phyloP scores from a whole-genome alignment of 1,140 invertebrate species.

The Brachystomella parvula region DNA sequence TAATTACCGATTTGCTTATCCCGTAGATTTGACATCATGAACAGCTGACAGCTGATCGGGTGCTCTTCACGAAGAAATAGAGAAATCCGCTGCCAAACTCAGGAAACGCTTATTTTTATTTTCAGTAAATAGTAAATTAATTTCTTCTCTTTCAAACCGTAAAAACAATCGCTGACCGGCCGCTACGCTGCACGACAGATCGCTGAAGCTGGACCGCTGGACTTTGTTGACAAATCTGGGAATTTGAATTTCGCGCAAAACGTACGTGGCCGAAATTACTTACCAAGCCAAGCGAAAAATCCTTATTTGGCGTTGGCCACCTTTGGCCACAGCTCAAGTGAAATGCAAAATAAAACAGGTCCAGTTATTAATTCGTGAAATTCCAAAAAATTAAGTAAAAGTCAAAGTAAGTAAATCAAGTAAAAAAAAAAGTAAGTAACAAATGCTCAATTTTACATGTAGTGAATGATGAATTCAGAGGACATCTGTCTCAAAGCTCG shows the following conservation, averaged over 20 bases:
- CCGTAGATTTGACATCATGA: background rate
- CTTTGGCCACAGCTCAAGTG: background rate
- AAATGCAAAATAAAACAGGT: background rate
- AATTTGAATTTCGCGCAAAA: conserved; percentile 1
- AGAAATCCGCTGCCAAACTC: background rate
- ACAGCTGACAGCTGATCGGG: background rate
- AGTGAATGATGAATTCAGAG: too few species aligned
- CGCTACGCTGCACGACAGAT: too few species aligned
- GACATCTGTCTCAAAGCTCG: too few species aligned
- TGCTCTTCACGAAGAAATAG: background rate
- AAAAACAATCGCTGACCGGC: too few species aligned
- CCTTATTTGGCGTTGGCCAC: background rate
- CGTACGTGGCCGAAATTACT: background rate
- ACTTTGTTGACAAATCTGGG: background rate
- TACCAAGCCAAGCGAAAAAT: background rate
- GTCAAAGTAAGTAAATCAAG: background rate
- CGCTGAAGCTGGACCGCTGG: background rate
- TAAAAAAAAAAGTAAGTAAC: background rate
- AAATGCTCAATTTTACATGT: too few species aligned
- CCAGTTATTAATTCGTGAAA: background rate
- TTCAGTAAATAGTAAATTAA: background rate
- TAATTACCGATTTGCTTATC: background rate
- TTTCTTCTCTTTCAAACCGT: background rate
- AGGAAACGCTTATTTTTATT: background rate
- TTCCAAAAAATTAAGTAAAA: background rate